Base-by-base conservation (phyloP, 2,888 invertebrate species). In the Suillia variegata region DNA sequence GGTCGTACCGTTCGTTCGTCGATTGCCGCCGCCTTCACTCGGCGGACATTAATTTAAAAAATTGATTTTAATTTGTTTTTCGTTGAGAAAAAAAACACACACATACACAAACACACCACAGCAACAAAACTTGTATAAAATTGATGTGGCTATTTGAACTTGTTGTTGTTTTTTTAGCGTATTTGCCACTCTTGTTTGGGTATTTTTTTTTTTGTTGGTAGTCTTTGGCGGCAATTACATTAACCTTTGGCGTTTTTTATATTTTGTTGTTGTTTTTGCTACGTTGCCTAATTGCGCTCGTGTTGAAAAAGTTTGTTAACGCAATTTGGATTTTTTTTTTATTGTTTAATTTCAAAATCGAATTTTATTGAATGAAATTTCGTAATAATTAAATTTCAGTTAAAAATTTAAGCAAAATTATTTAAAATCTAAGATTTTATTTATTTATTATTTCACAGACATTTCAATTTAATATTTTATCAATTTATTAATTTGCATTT, bases 51-150 rank as follows among this genome's bases (percentile, higher is more conserved):
- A 24, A 21, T 51, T 55, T 55, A 48, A 58, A 53, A 56, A 59
- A 59, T 59, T 59, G 59, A 58, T 53, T 54, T 62, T 33, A 58
- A 58, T 61, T 61, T 58, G 58, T 55, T 58, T 24, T 15, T n/a
- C n/a, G n/a, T n/a, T n/a, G n/a, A n/a, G n/a, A n/a, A n/a, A n/a
- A n/a, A n/a, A n/a, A n/a, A n/a, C n/a, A n/a, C n/a, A n/a, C n/a
- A n/a, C n/a, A n/a, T n/a, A n/a, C n/a, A n/a, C n/a, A n/a, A n/a
- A n/a, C n/a, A n/a, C n/a, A n/a, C n/a, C n/a, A n/a, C n/a, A n/a
- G n/a, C n/a, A n/a, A n/a, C n/a, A n/a, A n/a, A n/a, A n/a, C n/a
- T n/a, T 26, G 26, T 6, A 26, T 26, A 26, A 26, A 26, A 10
- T 26, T 26, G n/a, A 6, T 48, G 31, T 56, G 15, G 38, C 13